Conservation (phyloP, 2,888 invertebrate genomes). For the Cephus pygmeus region DNA sequence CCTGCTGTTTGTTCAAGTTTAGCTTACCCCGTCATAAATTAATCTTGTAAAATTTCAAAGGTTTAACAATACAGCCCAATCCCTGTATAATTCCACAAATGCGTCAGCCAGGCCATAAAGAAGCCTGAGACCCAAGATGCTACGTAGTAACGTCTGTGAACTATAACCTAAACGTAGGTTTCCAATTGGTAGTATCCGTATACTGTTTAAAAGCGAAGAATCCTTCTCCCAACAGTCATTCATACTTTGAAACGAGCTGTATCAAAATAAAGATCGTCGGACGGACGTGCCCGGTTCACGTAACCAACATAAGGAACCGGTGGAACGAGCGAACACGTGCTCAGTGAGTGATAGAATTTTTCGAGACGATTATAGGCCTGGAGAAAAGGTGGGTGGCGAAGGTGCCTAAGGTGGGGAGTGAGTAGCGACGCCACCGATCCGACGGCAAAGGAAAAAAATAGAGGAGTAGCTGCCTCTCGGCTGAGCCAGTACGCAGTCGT, state of each 20-base stretch:
- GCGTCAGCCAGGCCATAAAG: not conserved
- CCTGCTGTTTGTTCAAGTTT: not conserved
- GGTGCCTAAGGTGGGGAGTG: constrained; percentile 20
- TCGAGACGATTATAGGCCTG: constrained; percentile 33
- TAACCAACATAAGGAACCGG: not conserved
- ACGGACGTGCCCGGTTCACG: not conserved
- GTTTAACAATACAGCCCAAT: not conserved
- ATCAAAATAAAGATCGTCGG: not conserved
- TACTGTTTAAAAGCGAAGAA: not conserved
- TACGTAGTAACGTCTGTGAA: not conserved
- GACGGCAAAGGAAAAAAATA: not conserved
- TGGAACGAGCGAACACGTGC: constrained; percentile 48
- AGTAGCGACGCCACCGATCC: not conserved
- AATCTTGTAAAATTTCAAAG: not conserved
- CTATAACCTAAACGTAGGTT: not conserved
- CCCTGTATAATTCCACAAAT: not conserved
- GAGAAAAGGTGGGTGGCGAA: constrained; percentile 26
- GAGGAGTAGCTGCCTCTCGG: not conserved
- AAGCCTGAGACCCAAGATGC: not conserved
- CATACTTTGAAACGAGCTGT: not conserved
- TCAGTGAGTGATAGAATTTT: constrained; percentile 50
- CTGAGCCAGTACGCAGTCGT: not conserved
- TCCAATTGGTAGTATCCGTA: not conserved
- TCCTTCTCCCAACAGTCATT: not conserved
- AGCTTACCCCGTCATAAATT: not conserved